Evolutionary conservation across 2,113 vertebrate species (phyloP).

Genomic region (Sturnira hondurensis): DNA sequence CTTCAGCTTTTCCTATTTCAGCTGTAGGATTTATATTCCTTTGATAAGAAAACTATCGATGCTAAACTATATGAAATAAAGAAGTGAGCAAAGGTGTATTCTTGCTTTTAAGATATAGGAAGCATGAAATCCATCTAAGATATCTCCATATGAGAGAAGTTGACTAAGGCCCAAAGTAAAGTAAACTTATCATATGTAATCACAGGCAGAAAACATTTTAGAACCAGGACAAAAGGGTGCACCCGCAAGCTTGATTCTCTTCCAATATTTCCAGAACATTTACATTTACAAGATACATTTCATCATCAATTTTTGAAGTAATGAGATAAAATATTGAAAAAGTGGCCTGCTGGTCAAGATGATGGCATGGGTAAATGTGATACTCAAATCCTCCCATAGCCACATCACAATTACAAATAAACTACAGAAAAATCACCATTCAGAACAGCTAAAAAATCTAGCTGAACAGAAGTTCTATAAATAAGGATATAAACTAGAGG

Average conservation of each 20-base stretch:
- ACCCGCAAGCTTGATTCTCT: background rate
- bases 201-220: background rate
- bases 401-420: background rate
- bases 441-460: background rate
- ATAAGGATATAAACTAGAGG: background rate
- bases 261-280: background rate
- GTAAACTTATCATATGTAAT: background rate
- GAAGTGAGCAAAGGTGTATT: background rate
- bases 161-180: background rate
- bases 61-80: background rate
- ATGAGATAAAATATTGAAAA: background rate
- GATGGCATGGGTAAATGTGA: background rate
- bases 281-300: background rate
- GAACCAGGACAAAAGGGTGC: background rate
- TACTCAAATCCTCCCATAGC: background rate
- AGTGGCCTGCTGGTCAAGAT: background rate
- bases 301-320: background rate
- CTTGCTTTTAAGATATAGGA: background rate
- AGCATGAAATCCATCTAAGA: background rate
- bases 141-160: background rate
- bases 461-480: background rate
- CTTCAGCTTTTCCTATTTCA: background rate
- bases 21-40: background rate
- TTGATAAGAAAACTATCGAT: background rate
- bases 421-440: background rate